A percentile compares a stretch with the other conserved stretches of the same genome.
Evolutionary conservation across 2,113 vertebrate species (phyloP).

Genomic region (Embiotoca jacksoni): DNA sequence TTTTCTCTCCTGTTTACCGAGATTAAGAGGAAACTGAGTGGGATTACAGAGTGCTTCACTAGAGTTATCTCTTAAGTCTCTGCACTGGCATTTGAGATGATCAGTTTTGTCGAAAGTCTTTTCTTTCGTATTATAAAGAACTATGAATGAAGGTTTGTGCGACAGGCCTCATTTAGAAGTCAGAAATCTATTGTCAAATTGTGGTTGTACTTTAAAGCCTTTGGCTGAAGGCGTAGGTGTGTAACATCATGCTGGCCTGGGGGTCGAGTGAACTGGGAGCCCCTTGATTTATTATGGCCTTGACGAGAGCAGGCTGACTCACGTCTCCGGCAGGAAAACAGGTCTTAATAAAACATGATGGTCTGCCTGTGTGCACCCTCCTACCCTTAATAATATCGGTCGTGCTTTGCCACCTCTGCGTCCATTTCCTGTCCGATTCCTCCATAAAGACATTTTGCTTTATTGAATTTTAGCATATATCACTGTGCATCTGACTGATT

Average conservation of each 20-base stretch:
- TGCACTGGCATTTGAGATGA: not conserved
- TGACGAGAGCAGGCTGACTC: conserved; percentile 62
- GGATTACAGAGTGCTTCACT: conserved; percentile 53
- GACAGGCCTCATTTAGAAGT: not conserved
- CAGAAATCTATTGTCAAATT: conserved; percentile 8
- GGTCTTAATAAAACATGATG: conserved; percentile 72
- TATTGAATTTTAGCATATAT: conserved; percentile 36
- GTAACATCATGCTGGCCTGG: conserved; percentile 24
- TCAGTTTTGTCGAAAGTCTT: not conserved
- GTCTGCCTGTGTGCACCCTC: conserved; percentile 50
- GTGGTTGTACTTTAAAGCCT: conserved; percentile 20
- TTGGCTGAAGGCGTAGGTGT: conserved; percentile 39
- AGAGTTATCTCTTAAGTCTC: conserved; percentile 32
- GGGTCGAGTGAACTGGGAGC: conserved; percentile 42
- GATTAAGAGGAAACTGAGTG: conserved; percentile 62
- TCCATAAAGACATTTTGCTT: not conserved
- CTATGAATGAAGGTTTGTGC: not conserved
- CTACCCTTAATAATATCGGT: conserved; percentile 57
- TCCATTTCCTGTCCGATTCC: conserved; percentile 16
- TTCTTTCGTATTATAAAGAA: not conserved
- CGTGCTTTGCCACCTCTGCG: conserved; percentile 37
- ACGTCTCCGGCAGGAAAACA: conserved; percentile 58
- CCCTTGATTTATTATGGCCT: conserved; percentile 48
- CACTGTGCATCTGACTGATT: conserved; percentile 1
- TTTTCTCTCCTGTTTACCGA: conserved; percentile 65